These are phyloP conservation scores for Dendrocopos noguchii DNA, from an alignment of 2,113 vertebrate genomes.

Conservation along the genomic window DNA sequence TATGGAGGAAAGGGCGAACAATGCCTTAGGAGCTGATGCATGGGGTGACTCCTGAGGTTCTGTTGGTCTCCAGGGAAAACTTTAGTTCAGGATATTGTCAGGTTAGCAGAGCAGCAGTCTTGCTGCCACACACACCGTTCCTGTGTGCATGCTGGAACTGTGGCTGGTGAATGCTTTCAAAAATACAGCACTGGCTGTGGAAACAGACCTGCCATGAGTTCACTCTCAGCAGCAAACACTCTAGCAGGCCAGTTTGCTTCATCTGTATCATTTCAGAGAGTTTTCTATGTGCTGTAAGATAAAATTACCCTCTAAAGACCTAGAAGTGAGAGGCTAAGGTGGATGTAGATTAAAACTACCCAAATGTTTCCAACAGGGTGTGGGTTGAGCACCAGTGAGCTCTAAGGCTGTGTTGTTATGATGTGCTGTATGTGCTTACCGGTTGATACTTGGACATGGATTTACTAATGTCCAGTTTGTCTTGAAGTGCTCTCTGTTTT, in stretches of 20 bases:
- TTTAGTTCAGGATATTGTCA: fast-evolving
- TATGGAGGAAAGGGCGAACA: not conserved
- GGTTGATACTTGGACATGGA: fast-evolving
- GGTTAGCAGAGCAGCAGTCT: fast-evolving
- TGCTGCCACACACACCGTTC: fast-evolving
- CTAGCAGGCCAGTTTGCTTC: not conserved
- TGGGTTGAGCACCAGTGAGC: fast-evolving
- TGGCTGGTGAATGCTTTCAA: fast-evolving
- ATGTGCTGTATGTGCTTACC: fast-evolving
- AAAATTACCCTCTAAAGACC: not conserved
- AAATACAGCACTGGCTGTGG: too few relatives aligned
- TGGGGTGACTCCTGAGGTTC: not conserved
- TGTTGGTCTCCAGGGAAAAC: not conserved
- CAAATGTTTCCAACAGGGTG: not conserved
- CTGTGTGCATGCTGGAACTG: fast-evolving
- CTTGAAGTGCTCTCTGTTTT: not conserved
- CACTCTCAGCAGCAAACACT: fast-evolving
- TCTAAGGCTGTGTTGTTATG: fast-evolving
- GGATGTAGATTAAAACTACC: not conserved
- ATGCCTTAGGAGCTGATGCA: not conserved
- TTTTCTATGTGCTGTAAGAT: not conserved
- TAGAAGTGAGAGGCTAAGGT: not conserved
- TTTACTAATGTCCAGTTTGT: not conserved
- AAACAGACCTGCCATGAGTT: not conserved
- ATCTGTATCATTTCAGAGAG: fast-evolving